These are phyloP conservation scores for Cordilura impudica DNA, from an alignment of 2,888 invertebrate species.

Conservation along the genomic window DNA sequence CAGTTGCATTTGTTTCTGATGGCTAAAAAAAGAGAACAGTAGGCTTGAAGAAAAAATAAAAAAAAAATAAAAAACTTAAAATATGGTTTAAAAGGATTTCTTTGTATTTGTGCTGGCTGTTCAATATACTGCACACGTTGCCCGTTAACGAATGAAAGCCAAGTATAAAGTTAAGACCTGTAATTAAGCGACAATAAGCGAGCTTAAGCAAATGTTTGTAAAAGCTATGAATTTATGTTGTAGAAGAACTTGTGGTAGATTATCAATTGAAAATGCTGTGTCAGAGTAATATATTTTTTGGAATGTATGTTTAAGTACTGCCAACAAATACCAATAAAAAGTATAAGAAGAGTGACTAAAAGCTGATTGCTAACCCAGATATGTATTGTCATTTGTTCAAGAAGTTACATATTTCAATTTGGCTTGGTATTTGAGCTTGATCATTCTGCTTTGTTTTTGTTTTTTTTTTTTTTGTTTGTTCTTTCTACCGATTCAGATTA, in stretches of 20 bases:
- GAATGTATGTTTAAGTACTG: conserved; percentile 13
- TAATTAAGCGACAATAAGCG: conserved; percentile 63
- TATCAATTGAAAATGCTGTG: conserved; percentile 54
- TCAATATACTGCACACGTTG: not conserved
- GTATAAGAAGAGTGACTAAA: conserved; percentile 51
- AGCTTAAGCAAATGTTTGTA: conserved; percentile 62
- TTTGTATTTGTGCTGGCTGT: not conserved
- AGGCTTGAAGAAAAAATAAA: conserved; percentile 24
- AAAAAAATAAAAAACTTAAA: conserved; percentile 6
- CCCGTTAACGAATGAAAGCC: conserved; percentile 40
- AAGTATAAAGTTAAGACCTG: conserved; percentile 62
- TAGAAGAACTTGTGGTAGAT: conserved; percentile 27
- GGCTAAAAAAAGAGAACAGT: conserved; percentile 46
- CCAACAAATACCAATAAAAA: not conserved
- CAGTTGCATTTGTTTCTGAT: not conserved
- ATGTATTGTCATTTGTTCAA: conserved; percentile 60
- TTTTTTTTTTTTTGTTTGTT: not conserved
- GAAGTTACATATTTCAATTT: conserved; percentile 62
- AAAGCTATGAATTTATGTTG: conserved; percentile 56
- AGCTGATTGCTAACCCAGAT: conserved; percentile 63
- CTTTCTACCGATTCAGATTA: conserved; percentile 37
- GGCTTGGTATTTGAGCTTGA: conserved; percentile 59
- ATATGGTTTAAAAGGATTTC: conserved; percentile 50
- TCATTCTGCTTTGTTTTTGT: conserved; percentile 13
- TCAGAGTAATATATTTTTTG: not conserved